phyloP scores from a whole-genome alignment of 2,888 invertebrate genomes.

The Dryomyza anilis region DNA sequence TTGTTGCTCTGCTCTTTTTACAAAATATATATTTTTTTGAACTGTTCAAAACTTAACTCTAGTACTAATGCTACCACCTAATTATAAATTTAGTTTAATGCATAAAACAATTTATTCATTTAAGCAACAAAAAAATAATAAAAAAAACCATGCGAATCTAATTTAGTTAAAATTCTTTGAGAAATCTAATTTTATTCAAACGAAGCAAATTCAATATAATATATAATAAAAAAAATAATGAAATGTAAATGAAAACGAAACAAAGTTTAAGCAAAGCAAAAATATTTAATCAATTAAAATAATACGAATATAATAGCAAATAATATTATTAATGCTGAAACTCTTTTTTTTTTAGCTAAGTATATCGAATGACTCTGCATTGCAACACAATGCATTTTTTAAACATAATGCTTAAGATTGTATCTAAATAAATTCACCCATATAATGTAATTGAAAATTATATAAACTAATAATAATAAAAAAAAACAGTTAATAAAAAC shows the following conservation, averaged over 20 bases:
- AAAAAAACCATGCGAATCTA: neutral
- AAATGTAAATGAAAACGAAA: neutral
- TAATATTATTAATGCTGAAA: too few relatives aligned
- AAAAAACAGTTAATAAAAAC: neutral
- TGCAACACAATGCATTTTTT: too few relatives aligned
- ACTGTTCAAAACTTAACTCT: too few relatives aligned
- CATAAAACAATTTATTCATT: neutral
- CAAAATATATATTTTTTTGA: too few relatives aligned
- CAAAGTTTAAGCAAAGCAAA: neutral
- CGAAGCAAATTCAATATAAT: neutral
- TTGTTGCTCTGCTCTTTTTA: too few relatives aligned
- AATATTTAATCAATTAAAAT: neutral
- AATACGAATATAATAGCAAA: too few relatives aligned
- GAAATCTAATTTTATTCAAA: neutral
- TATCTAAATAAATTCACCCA: too few relatives aligned
- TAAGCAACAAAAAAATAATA: neutral
- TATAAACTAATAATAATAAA: neutral
- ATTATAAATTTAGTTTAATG: neutral
- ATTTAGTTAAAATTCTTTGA: conserved; percentile 4
- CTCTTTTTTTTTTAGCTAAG: too few relatives aligned
- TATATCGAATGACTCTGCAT: too few relatives aligned
- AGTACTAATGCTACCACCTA: too few relatives aligned
- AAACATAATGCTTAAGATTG: too few relatives aligned
- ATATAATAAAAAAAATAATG: neutral
- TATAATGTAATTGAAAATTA: too few relatives aligned